Base-by-base conservation (phyloP, 2,113 vertebrate species). In the Merops nubicus region DNA sequence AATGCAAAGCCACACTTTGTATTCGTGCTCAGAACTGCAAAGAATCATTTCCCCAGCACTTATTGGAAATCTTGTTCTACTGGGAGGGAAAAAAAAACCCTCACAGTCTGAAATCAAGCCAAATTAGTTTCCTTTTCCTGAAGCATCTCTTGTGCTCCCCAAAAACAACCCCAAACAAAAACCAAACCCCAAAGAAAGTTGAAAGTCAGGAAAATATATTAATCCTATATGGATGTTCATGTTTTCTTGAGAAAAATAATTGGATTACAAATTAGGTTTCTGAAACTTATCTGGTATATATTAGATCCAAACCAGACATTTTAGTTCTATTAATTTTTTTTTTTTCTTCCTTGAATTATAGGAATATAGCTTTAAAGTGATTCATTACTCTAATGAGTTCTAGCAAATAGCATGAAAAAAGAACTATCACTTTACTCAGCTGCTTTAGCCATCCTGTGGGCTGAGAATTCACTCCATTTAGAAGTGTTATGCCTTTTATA, bases 91-190 rank as follows among this genome's bases (percentile, higher is more conserved):
- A 83, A 93, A 94, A 78, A 83, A 68, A 2, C 3, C 34, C 15
- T 64, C 88, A 43, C 51, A 80, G 54, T 91, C 22, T 93, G 79
- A 95, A 94, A 91, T 65, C 17, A 92, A 89, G 79, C 72, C 90
- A 91, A 95, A 93, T 94, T 88, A 45, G 40, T 81, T 95, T 97
- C 90, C 51, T 7, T 22, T 92, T 97, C 88, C 90, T 94, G 63
- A 93, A 63, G 28, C 68, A 84, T 75, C 93, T 83, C 21, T 96
- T 80, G 56, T 45, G 29, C 53, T 95, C 91, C 29, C 47, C 77
- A 15, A 29, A 36, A 29, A 51, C 59, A 48, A 69, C n/a, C n/a
- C n/a, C n/a, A n/a, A n/a, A n/a, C n/a, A 9, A 42, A 69, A 62
- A 50, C 33, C 69, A 6, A 28, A 6, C n/a, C n/a, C n/a, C n/a